These are phyloP conservation scores for Rousettus leschenaultii DNA, from an alignment of 2,113 vertebrate species.

Conservation along the genomic window DNA sequence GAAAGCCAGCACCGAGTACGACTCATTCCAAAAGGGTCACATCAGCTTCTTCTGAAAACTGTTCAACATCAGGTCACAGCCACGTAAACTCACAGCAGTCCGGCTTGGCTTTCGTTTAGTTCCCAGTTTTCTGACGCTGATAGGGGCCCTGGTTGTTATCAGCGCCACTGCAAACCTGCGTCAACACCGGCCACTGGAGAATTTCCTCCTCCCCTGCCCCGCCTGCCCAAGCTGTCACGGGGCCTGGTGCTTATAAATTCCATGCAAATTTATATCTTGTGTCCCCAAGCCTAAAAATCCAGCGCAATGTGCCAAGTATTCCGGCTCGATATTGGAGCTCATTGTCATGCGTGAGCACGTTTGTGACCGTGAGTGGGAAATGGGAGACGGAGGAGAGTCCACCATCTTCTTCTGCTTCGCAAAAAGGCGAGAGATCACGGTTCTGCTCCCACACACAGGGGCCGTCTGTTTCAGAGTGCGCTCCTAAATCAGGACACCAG, in stretches of 20 bases:
- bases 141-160: background rate
- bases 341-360: too few species aligned
- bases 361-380: background rate
- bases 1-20: background rate
- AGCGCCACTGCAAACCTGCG: background rate
- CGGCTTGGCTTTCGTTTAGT: background rate
- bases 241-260: background rate
- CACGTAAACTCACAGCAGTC: background rate
- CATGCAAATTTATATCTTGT: background rate
- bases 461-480: rapidly evolving
- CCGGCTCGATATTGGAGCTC: background rate
- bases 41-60: background rate
- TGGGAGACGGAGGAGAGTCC: background rate
- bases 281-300: background rate
- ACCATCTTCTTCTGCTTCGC: background rate
- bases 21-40: too few species aligned
- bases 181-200: background rate
- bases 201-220: too few species aligned
- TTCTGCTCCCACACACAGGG: background rate
- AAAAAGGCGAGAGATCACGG: rapidly evolving
- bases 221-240: background rate
- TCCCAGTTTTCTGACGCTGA: background rate
- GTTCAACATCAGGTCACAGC: background rate
- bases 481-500: background rate
- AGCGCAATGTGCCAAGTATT: background rate